These are phyloP conservation scores for Champsocephalus gunnari DNA, from an alignment of 2,797 vertebrate genomes.

Conservation along the genomic window DNA sequence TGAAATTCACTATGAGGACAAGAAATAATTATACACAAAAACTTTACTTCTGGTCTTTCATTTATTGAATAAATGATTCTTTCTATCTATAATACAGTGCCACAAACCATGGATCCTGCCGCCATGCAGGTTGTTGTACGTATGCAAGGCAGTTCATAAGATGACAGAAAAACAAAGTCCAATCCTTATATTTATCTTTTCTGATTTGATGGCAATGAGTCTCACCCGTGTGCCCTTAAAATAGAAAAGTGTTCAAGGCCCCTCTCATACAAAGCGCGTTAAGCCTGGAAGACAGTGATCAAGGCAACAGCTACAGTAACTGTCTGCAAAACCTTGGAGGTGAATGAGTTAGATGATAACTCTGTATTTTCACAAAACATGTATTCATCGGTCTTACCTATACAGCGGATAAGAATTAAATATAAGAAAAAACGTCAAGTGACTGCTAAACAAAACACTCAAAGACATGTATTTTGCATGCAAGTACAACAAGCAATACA, in stretches of 20 bases:
- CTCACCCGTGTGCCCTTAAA: conserved; percentile 51
- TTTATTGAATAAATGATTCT: conserved; percentile 29
- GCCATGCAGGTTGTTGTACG: conserved; percentile 6
- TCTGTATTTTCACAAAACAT: conserved; percentile 61
- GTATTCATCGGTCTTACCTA: conserved; percentile 55
- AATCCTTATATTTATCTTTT: conserved; percentile 49
- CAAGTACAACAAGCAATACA: too few species aligned
- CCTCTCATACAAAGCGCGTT: conserved; percentile 44
- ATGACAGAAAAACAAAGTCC: conserved; percentile 58
- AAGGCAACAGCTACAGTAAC: conserved; percentile 40
- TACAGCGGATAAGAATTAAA: conserved; percentile 42
- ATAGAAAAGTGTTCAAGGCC: conserved; percentile 66
- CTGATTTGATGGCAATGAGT: conserved; percentile 56
- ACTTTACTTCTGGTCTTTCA: conserved; percentile 53
- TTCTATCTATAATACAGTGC: conserved; percentile 27
- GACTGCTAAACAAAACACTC: neutral
- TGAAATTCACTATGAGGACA: conserved; percentile 47
- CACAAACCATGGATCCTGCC: conserved; percentile 23
- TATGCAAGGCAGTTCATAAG: conserved; percentile 37
- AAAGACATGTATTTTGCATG: too few species aligned
- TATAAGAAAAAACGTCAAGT: neutral
- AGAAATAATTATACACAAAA: conserved; percentile 29
- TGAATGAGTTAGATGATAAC: conserved; percentile 62
- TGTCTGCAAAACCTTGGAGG: conserved; percentile 61
- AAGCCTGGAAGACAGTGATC: conserved; percentile 56